Conservation (phyloP, 2,888 invertebrate species). For the Archips crataeganus region DNA sequence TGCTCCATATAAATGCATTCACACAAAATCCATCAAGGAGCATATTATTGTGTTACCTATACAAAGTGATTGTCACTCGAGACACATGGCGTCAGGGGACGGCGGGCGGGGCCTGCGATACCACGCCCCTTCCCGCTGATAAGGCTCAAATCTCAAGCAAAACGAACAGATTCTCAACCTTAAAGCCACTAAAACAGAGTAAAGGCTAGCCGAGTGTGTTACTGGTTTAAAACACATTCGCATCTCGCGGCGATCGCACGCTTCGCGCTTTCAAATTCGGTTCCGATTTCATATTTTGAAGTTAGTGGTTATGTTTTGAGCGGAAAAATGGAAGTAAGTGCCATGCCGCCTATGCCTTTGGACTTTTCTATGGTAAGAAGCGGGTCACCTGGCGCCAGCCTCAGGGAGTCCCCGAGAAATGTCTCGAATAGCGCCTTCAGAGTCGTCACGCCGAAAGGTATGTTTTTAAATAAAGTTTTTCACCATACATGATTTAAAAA, state of each 20-base stretch:
- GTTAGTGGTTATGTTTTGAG: conserved; percentile 47
- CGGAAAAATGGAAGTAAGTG: conserved; percentile 86
- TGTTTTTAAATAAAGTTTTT: conserved; percentile 46
- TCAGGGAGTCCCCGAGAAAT: conserved; percentile 76
- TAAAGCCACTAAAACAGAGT: conserved; percentile 70
- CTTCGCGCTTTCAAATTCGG: conserved; percentile 58
- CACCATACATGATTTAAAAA: not conserved
- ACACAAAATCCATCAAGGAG: conserved; percentile 85
- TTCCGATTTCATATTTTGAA: conserved; percentile 49
- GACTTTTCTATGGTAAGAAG: conserved; percentile 88
- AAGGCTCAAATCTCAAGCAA: conserved; percentile 81
- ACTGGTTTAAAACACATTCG: conserved; percentile 76
- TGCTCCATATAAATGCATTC: conserved; percentile 70
- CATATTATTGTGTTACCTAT: conserved; percentile 86
- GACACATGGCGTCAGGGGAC: conserved; percentile 77
- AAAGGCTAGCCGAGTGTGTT: conserved; percentile 65
- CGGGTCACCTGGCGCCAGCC: conserved; percentile 64
- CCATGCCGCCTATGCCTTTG: conserved; percentile 87
- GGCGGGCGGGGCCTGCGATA: conserved; percentile 68
- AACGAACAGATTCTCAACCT: conserved; percentile 77
- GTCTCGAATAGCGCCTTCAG: conserved; percentile 87
- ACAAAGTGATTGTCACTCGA: conserved; percentile 85
- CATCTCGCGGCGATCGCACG: conserved; percentile 78
- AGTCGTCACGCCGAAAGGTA: conserved; percentile 89
- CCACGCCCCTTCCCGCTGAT: conserved; percentile 78